Evolutionary conservation across 1,140 invertebrate genomes (phyloP).

Genomic region (Bombus sibiricus): DNA sequence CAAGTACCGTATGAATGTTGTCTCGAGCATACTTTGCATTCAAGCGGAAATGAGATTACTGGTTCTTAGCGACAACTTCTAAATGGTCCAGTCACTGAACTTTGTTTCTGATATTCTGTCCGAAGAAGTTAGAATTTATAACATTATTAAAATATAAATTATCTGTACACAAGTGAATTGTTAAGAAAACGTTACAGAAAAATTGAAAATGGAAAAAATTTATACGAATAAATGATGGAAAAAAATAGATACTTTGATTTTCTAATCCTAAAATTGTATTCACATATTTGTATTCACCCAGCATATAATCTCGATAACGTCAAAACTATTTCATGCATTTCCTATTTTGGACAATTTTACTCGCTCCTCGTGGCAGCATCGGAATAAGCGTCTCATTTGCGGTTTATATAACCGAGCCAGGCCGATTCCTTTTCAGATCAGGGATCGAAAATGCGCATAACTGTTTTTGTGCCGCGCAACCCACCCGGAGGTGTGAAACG

Average conservation of each 20-base stretch:
- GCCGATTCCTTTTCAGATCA: constrained; percentile 26
- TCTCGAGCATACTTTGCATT: neutral
- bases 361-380: too few relatives aligned
- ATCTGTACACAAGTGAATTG: neutral
- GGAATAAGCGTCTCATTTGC: neutral
- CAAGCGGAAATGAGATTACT: neutral
- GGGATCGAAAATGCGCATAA: constrained; percentile 26
- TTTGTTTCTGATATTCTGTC: too few relatives aligned
- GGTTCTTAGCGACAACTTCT: neutral
- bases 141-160: neutral
- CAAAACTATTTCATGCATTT: neutral
- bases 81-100: neutral
- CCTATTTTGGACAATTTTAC: neutral
- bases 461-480: constrained; percentile 2
- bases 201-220: too few relatives aligned
- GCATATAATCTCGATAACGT: neutral
- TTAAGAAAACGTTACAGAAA: neutral
- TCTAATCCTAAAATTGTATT: too few relatives aligned
- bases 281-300: neutral
- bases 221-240: too few relatives aligned
- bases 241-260: too few relatives aligned
- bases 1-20: neutral
- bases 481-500: constrained; percentile 38
- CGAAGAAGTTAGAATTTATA: neutral
- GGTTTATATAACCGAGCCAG: neutral